These are phyloP conservation scores for Spodoptera littoralis DNA, from an alignment of 2,888 invertebrate species.

Conservation along the genomic window DNA sequence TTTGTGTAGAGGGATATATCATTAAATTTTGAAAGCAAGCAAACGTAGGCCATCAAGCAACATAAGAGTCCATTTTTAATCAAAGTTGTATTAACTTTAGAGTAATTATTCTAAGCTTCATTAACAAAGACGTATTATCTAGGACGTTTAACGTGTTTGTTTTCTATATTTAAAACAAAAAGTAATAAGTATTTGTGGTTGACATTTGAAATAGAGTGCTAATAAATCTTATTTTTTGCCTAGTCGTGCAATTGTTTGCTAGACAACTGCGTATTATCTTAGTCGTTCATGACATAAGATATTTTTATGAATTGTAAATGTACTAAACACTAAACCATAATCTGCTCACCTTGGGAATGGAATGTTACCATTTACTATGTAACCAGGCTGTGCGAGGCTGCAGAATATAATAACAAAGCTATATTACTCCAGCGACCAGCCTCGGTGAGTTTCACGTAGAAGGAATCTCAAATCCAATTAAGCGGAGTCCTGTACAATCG, in stretches of 20 bases:
- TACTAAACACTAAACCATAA: conserved; percentile 68
- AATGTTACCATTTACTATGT: conserved; percentile 76
- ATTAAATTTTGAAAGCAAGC: not conserved
- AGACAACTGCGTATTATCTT: conserved; percentile 42
- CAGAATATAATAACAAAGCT: conserved; percentile 44
- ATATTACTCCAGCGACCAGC: conserved; percentile 28
- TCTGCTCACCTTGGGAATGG: conserved; percentile 82
- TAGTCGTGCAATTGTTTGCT: conserved; percentile 21
- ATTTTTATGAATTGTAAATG: conserved; percentile 70
- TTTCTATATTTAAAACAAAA: not conserved
- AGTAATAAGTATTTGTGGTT: conserved; percentile 36
- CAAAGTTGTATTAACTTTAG: too few species aligned
- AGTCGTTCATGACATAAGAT: conserved; percentile 70
- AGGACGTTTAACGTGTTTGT: too few species aligned
- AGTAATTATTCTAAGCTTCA: not conserved
- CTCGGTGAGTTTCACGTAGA: conserved; percentile 41
- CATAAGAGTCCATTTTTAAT: not conserved
- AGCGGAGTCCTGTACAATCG: conserved; percentile 52
- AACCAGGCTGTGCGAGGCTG: conserved; percentile 54
- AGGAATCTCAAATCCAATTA: conserved; percentile 67
- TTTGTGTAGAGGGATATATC: too few species aligned
- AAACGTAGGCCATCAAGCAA: not conserved
- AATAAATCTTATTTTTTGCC: conserved; percentile 45
- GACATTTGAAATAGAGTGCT: conserved; percentile 47
- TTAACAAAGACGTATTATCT: too few species aligned